A percentile compares a stretch with the other conserved stretches of the same genome.
phyloP scores from a whole-genome alignment of 2,797 vertebrate species.

The Poecile montanus region DNA sequence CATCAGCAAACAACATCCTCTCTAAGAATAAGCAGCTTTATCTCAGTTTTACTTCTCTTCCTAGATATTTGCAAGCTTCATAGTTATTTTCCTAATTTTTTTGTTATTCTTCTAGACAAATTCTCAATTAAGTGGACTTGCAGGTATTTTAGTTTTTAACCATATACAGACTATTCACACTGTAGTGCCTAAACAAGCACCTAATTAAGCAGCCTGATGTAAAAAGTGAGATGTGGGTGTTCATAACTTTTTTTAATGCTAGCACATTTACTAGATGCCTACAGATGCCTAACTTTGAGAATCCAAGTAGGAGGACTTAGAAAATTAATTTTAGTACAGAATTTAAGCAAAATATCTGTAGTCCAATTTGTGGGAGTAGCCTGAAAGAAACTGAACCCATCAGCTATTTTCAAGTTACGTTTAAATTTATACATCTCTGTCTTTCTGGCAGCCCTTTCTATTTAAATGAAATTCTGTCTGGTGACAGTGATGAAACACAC shows the following conservation, averaged over 20 bases:
- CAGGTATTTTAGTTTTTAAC: background rate
- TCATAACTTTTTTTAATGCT: background rate
- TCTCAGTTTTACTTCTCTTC: background rate
- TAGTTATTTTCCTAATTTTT: background rate
- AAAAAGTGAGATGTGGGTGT: background rate
- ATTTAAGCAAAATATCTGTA: background rate
- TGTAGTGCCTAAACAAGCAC: background rate
- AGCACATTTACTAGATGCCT: background rate
- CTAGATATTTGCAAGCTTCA: background rate
- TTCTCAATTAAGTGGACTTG: background rate
- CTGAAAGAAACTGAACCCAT: background rate
- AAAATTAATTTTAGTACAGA: background rate
- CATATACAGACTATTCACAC: background rate
- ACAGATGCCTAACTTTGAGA: background rate
- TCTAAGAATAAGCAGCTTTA: background rate
- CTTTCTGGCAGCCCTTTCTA: background rate
- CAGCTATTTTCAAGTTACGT: background rate
- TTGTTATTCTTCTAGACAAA: background rate
- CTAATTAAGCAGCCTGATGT: background rate
- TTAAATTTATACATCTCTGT: background rate
- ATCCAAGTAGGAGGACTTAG: background rate
- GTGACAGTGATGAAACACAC: background rate
- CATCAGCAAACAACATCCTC: background rate
- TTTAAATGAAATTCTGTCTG: constrained; percentile 8
- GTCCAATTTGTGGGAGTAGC: background rate